A percentile compares a stretch with the other conserved stretches of the same genome.
Conservation (phyloP, 1,140 invertebrate species). For the Leptestheria dahalacensis region DNA sequence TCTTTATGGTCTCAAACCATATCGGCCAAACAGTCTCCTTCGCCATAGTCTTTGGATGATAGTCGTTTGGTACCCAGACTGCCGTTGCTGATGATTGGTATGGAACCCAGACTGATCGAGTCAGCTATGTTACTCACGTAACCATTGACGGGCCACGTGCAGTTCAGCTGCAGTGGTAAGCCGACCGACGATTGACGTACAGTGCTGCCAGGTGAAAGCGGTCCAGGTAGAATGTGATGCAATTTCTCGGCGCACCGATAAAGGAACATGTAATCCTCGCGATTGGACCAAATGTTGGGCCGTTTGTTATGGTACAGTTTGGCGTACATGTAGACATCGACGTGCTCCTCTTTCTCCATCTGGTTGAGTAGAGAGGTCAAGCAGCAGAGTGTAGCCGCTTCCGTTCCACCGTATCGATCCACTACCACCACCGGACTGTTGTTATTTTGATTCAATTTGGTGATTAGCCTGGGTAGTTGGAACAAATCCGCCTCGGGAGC, state of each 20-base stretch:
- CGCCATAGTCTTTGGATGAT: background rate
- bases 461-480: conserved; percentile 59
- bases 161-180: conserved; percentile 19
- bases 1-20: background rate
- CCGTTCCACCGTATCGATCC: conserved; percentile 68
- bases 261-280: background rate
- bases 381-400: conserved; percentile 63
- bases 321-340: conserved; percentile 70
- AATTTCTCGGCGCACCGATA: background rate
- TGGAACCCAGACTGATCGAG: background rate
- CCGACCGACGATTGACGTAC: conserved; percentile 4
- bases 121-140: background rate
- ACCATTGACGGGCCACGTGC: background rate
- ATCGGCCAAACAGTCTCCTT: background rate
- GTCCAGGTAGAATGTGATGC: background rate
- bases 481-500: conserved; percentile 40
- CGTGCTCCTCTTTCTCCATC: conserved; percentile 54
- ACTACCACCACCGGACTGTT: conserved; percentile 83
- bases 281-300: conserved; percentile 56
- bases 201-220: background rate
- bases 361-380: conserved; percentile 64
- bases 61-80: background rate
- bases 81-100: background rate
- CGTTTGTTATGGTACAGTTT: conserved; percentile 73
- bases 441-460: conserved; percentile 59